Evolutionary conservation across 2,888 invertebrate genomes (phyloP).

Genomic region (Phasia obesa): DNA sequence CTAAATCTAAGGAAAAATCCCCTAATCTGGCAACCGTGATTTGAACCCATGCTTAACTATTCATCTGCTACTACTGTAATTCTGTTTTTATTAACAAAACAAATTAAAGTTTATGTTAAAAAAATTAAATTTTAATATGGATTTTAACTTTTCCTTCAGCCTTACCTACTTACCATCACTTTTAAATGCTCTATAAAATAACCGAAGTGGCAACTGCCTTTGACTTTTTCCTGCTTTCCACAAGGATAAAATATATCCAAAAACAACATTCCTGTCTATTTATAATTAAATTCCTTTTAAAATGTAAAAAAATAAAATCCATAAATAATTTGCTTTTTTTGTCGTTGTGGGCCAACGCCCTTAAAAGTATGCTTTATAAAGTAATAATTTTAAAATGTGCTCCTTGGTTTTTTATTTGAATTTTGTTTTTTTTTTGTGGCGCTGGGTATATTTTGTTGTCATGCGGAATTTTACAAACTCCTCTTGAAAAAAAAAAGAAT

Average conservation of each 20-base stretch:
- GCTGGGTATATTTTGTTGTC: constrained; percentile 56
- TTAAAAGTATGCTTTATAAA: constrained; percentile 73
- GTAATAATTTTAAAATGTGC: constrained; percentile 63
- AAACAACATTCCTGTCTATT: constrained; percentile 50
- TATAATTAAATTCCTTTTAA: constrained; percentile 68
- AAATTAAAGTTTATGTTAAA: too few relatives aligned
- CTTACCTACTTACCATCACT: neutral
- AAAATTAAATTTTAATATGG: neutral
- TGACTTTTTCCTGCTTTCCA: neutral
- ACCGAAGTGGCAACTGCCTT: neutral
- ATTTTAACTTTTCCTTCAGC: neutral
- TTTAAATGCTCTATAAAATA: constrained; percentile 2
- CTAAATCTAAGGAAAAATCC: too few relatives aligned
- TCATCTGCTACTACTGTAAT: too few relatives aligned
- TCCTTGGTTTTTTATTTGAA: constrained; percentile 3
- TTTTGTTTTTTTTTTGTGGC: constrained; percentile 2
- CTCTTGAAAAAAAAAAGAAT: constrained; percentile 26
- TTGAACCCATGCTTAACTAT: too few relatives aligned
- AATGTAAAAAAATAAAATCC: constrained; percentile 56
- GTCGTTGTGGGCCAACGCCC: constrained; percentile 53
- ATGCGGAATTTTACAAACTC: constrained; percentile 56
- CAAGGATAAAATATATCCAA: neutral
- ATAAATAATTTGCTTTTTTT: constrained; percentile 61
- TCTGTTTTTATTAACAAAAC: too few relatives aligned
- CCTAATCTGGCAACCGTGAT: too few relatives aligned